Evolutionary conservation across 2,888 invertebrate genomes (phyloP), one percentile per base, ranked within the genome.

Genomic region (Sarcophaga subvicina): DNA sequence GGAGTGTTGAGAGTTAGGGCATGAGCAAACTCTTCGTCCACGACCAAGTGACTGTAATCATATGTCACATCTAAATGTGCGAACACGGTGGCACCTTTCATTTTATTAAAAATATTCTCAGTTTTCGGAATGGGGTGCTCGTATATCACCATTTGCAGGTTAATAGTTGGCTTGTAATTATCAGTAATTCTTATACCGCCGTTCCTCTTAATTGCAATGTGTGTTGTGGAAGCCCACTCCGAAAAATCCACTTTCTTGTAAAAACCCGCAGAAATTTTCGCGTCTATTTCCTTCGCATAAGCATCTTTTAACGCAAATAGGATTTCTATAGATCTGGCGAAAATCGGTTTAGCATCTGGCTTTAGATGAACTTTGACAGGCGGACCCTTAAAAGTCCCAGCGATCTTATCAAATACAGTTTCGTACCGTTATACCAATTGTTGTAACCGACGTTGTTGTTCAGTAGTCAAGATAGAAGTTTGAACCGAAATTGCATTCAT

Each of bases 181-280:
- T 20, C 72, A 14, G 64, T 80, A 10, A 72, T 80, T 12, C 72
- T 49, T 6, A 72, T 80, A 4, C n/a, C 82, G 0, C 84, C 86
- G 37, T 49, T 81, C 49, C 72, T 82, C 54, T 86, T 80, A 17
- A 70, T 79, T 6, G 78, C 71, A 4, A 85, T 22, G 69, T 88
- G 83, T 69, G 79, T 79, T 22, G 82, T 79, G 47, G 85, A 79
- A 70, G 73, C 63, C 85, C 85, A 80, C 73, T 83, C 77, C 0
- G 80, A 80, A 63, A 64, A 78, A 17, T 86, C 70, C 20, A 83
- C 85, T 69, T 72, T 72, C 5, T 22, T 78, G 73, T 86, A 80
- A 67, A 80, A 64, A 11, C 83, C 75, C 10, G 59, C 12, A n/a
- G 60, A 2, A 27, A 67, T 59, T 73, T 63, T 62, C 2, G n/a